phyloP scores from a whole-genome alignment of 2,888 invertebrate genomes.

The Anagyrus pseudococci region DNA sequence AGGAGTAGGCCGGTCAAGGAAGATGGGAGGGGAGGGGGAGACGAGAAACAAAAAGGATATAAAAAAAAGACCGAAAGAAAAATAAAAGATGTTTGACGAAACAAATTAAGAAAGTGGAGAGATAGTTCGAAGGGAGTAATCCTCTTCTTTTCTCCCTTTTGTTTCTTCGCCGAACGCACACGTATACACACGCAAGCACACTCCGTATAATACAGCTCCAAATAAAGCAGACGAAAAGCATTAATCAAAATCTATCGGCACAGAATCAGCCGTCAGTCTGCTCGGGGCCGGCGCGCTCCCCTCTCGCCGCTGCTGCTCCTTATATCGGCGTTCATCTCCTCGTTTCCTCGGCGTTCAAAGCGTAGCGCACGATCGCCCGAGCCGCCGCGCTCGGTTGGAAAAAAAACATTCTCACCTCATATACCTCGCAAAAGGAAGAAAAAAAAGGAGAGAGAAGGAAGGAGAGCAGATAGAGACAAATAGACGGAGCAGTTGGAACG shows the following conservation, averaged over 20 bases:
- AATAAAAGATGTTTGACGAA: conserved; percentile 33
- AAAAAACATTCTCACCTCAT: conserved; percentile 28
- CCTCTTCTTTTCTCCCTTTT: conserved; percentile 37
- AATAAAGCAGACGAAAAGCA: conserved; percentile 38
- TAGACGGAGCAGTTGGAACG: background rate
- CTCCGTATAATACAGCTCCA: conserved; percentile 14
- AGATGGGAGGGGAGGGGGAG: background rate
- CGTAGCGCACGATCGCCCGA: background rate
- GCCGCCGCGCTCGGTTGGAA: background rate
- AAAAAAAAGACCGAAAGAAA: too few species aligned
- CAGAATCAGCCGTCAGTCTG: conserved; percentile 31
- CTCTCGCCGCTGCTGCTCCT: too few species aligned
- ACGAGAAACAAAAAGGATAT: too few species aligned
- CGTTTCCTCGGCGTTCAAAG: conserved; percentile 33
- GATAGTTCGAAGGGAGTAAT: conserved; percentile 34
- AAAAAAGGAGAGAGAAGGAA: conserved; percentile 9
- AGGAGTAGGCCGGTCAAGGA: too few species aligned
- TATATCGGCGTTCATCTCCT: too few species aligned
- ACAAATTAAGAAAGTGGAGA: conserved; percentile 39
- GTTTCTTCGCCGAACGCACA: conserved; percentile 15
- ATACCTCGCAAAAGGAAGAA: background rate
- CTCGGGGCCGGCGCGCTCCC: too few species aligned
- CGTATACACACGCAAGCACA: conserved; percentile 10
- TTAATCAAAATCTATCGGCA: conserved; percentile 49
- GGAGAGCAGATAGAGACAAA: background rate